Percentiles rank a stretch among this genome's conserved stretches.
Evolutionary conservation across 1,140 invertebrate species (phyloP).

Genomic region (Lycorma delicatula): DNA sequence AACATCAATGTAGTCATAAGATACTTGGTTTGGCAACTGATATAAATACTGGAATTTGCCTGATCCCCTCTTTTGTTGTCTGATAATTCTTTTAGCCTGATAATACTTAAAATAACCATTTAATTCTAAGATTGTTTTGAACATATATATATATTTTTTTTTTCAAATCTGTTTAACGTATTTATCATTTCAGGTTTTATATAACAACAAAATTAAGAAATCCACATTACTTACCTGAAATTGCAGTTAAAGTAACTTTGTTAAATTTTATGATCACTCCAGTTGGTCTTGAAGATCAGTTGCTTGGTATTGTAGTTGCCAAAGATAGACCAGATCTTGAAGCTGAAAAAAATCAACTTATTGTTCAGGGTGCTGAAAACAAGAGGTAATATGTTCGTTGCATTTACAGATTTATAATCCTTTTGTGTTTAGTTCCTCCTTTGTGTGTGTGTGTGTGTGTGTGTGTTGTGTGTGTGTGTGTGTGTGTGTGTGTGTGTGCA

Average conservation of each 20-base stretch:
- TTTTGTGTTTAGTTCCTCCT: neutral
- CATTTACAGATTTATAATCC: neutral
- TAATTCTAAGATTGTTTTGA: no score
- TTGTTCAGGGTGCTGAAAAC: conserved; percentile 84
- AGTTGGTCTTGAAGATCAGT: conserved; percentile 83
- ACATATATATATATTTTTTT: no score
- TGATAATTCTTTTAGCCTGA: no score
- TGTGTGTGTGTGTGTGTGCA: no score
- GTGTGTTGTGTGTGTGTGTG: neutral
- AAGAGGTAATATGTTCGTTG: conserved; percentile 46
- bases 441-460: neutral
- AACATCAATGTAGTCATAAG: no score
- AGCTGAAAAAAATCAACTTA: conserved; percentile 81
- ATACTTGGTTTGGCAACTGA: no score
- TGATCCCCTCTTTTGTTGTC: no score
- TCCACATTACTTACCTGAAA: conserved; percentile 88
- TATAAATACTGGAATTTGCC: no score
- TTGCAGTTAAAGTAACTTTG: conserved; percentile 85
- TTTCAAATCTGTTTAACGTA: no score
- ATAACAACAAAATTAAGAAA: conserved; percentile 91
- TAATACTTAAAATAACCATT: no score
- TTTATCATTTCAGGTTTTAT: conserved; percentile 83
- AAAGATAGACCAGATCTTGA: conserved; percentile 87
- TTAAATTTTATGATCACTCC: conserved; percentile 89
- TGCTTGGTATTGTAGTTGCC: conserved; percentile 83